These are phyloP conservation scores for Drosophila lini DNA, from an alignment of 1,140 invertebrate species.

Conservation along the genomic window DNA sequence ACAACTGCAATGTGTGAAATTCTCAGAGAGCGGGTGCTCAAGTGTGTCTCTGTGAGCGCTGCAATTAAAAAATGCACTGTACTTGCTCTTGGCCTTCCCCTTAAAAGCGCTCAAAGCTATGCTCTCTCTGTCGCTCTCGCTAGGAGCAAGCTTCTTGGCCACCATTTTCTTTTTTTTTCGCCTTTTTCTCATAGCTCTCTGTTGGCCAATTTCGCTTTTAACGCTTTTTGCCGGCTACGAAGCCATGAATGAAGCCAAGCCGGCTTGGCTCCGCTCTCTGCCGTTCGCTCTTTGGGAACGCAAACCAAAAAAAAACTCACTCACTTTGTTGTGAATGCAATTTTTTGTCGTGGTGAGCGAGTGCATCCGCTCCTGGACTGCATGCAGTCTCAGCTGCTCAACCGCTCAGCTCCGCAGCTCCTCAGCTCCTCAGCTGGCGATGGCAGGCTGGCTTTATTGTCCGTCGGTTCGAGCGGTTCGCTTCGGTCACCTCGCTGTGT, in stretches of 20 bases:
- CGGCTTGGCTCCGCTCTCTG: slow-evolving; percentile 57
- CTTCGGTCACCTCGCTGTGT: slow-evolving; percentile 67
- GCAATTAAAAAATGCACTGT: slow-evolving; percentile 78
- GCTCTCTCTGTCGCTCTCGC: slow-evolving; percentile 32
- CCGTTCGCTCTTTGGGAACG: slow-evolving; percentile 10
- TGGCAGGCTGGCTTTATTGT: slow-evolving; percentile 77
- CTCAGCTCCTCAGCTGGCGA: slow-evolving; percentile 47
- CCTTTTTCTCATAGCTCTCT: slow-evolving; percentile 40
- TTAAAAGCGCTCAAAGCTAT: slow-evolving; percentile 32
- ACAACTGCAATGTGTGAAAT: slow-evolving; percentile 49
- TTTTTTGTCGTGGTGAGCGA: slow-evolving; percentile 40
- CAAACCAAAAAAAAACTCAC: slow-evolving; percentile 12
- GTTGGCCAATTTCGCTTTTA: slow-evolving; percentile 80
- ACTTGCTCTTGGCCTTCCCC: slow-evolving; percentile 51
- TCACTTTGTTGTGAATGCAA: slow-evolving; percentile 45
- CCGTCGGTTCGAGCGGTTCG: slow-evolving; percentile 80
- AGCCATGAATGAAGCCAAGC: slow-evolving; percentile 79
- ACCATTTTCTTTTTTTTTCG: slow-evolving; percentile 72
- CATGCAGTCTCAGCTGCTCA: slow-evolving; percentile 47
- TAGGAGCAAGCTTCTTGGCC: slow-evolving; percentile 51
- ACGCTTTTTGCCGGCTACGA: slow-evolving; percentile 73
- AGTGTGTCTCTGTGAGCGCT: slow-evolving; percentile 42
- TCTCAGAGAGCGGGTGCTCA: slow-evolving; percentile 39
- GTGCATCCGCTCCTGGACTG: slow-evolving; percentile 38
- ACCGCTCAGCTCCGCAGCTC: slow-evolving; percentile 43